These are phyloP conservation scores for Myanophis thanlyinensis DNA, from an alignment of 2,113 vertebrate genomes.

Conservation along the genomic window DNA sequence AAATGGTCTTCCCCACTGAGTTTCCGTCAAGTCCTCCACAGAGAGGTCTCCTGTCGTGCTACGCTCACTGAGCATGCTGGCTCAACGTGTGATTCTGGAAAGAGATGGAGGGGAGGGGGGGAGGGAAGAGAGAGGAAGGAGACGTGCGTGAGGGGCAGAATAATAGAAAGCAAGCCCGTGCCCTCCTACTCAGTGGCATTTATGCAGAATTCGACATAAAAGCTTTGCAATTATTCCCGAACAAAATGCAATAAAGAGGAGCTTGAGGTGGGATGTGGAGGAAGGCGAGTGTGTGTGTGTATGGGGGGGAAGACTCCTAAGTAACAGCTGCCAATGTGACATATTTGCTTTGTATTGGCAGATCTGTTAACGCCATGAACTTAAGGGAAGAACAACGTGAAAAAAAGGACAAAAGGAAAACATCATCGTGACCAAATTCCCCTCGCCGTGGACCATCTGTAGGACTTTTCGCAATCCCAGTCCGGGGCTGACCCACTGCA, in stretches of 20 bases:
- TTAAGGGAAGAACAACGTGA: constrained; percentile 22
- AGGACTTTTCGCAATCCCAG: constrained; percentile 41
- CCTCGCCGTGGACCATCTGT: constrained; percentile 43
- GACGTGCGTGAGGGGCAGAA: constrained; percentile 94
- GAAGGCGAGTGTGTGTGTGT: constrained; percentile 44
- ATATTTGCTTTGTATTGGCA: constrained; percentile 65
- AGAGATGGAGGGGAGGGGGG: constrained; percentile 64
- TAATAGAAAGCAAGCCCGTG: constrained; percentile 89
- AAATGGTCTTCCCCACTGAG: constrained; percentile 97
- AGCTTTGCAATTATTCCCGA: constrained; percentile 72
- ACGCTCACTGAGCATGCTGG: constrained; percentile 99
- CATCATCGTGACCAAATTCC: constrained; percentile 6
- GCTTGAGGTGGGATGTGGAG: neutral
- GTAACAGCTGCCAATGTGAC: constrained; percentile 75
- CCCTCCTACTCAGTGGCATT: constrained; percentile 79
- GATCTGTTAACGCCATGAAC: constrained; percentile 67
- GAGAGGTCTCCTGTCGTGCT: constrained; percentile 95
- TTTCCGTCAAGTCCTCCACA: constrained; percentile 95
- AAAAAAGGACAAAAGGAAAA: constrained; percentile 1
- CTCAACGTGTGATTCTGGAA: constrained; percentile 99
- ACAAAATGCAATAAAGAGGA: constrained; percentile 69
- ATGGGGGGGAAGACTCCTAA: constrained; percentile 40
- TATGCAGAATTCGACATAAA: constrained; percentile 70
- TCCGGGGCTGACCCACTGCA: constrained; percentile 27
- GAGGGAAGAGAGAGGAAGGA: constrained; percentile 72